These are phyloP conservation scores for Corydoras maculifer DNA, from an alignment of 2,113 vertebrate genomes.

Conservation along the genomic window DNA sequence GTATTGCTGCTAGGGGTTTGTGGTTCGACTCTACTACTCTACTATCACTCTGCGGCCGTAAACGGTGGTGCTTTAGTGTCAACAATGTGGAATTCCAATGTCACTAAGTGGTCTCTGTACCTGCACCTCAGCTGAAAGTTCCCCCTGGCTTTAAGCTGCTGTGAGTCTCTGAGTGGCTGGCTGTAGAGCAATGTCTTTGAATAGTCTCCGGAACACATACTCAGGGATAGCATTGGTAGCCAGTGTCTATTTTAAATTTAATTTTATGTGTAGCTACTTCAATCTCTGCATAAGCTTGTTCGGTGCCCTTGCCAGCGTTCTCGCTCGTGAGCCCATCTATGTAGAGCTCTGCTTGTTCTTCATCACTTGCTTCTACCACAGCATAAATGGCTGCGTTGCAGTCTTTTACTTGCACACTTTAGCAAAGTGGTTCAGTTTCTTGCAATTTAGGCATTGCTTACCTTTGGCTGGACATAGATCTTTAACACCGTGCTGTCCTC, in stretches of 20 bases:
- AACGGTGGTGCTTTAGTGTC: neutral
- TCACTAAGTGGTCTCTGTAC: no score
- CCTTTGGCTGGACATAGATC: slow-evolving; percentile 37
- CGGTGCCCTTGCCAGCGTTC: neutral
- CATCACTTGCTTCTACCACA: slow-evolving; percentile 6
- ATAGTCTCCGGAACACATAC: neutral
- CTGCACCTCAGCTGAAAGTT: no score
- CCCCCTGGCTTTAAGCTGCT: no score
- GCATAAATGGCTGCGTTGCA: slow-evolving; percentile 12
- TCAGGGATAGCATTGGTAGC: neutral
- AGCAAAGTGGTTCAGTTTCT: slow-evolving; percentile 39
- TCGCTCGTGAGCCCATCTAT: neutral
- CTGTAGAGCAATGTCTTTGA: neutral
- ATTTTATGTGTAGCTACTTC: neutral
- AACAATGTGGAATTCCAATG: no score
- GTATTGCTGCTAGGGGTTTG: slow-evolving; percentile 29
- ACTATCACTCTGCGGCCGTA: slow-evolving; percentile 15
- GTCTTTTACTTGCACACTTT: slow-evolving; percentile 17
- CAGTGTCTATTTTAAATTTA: slow-evolving; percentile 25
- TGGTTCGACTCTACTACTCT: slow-evolving; percentile 27
- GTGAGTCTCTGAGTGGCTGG: neutral
- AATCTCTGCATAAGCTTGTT: neutral
- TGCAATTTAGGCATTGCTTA: slow-evolving; percentile 29
- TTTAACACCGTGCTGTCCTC: slow-evolving; percentile 7
- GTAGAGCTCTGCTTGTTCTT: slow-evolving; percentile 7